Conservation (phyloP, 30 jellyfish, hydroid and myxozoan genomes). For the Rhopilema esculentum region DNA sequence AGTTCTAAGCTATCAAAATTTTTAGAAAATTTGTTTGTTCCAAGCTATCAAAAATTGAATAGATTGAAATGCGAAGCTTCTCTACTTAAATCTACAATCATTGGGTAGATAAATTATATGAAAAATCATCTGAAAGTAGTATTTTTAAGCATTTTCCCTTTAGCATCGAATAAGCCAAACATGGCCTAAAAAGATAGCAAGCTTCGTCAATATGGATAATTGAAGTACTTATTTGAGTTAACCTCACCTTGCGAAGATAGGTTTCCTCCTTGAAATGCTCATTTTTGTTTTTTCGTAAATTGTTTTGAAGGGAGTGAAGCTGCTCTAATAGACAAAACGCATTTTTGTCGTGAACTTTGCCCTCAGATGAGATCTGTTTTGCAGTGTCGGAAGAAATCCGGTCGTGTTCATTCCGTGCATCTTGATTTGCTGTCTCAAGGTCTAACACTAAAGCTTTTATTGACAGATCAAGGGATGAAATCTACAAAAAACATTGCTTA, state of each 20-base stretch:
- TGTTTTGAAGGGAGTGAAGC: neutral
- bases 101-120: no score
- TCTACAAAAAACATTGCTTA: neutral
- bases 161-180: no score
- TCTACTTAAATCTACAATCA: no score
- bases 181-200: no score
- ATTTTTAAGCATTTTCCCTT: no score
- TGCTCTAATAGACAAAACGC: neutral
- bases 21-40: neutral
- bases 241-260: constrained; percentile 25
- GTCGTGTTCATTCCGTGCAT: constrained; percentile 42
- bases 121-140: no score
- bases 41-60: no score
- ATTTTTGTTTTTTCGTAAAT: neutral
- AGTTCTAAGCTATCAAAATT: neutral
- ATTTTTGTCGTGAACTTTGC: neutral
- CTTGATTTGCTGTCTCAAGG: neutral
- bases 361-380: neutral
- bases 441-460: neutral
- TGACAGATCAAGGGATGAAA: constrained; percentile 6
- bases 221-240: neutral
- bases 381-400: neutral
- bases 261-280: constrained; percentile 12
- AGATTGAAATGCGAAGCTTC: no score
- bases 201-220: neutral